Conservation (phyloP, 2,113 vertebrate species). For the Rousettus leschenaultii region DNA sequence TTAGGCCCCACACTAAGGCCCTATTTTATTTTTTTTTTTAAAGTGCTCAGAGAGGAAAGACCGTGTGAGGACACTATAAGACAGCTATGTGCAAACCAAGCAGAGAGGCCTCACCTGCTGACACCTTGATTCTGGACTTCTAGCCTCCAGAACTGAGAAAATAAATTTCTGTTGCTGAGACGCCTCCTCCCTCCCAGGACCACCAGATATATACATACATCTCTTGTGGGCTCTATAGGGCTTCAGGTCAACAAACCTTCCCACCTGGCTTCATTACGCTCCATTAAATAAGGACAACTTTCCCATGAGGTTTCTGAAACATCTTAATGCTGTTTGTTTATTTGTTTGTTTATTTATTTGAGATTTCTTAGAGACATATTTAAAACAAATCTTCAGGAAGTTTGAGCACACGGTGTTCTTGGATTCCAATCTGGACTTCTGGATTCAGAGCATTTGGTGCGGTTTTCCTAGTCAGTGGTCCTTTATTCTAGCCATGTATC, state of each 20-base stretch:
- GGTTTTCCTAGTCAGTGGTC: background rate
- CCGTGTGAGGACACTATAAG: background rate
- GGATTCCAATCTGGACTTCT: background rate
- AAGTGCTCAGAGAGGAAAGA: background rate
- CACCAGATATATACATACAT: too few species aligned
- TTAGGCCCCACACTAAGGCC: background rate
- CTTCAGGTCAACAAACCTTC: background rate
- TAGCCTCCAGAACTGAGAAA: background rate
- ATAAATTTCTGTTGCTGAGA: background rate
- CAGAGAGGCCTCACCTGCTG: background rate
- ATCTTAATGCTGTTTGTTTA: background rate
- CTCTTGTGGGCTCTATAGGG: background rate
- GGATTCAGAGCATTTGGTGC: background rate
- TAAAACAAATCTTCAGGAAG: background rate
- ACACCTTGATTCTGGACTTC: background rate
- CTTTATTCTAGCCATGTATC: background rate
- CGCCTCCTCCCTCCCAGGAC: too few species aligned
- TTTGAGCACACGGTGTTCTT: background rate
- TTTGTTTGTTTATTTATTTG: background rate
- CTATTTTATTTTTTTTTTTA: background rate
- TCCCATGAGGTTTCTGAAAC: background rate
- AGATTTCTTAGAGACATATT: background rate
- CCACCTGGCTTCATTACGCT: background rate
- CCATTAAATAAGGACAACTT: background rate
- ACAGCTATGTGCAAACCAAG: background rate